Percentiles rank a stretch among this genome's conserved stretches.
Conservation (phyloP, 2,113 vertebrate genomes). For the Crotalus tigris region DNA sequence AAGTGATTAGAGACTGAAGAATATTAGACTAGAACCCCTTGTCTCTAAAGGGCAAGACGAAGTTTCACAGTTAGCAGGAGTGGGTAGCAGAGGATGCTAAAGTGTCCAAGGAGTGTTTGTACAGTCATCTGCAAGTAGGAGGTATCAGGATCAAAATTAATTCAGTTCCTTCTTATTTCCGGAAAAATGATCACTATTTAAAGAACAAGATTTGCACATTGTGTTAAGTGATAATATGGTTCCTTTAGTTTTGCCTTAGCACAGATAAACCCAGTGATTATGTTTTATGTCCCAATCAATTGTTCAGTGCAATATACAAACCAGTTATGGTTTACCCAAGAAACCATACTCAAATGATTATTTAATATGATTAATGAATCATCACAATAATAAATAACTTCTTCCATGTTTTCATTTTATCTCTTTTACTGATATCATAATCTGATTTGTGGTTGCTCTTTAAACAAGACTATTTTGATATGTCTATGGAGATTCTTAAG, state of each 20-base stretch:
- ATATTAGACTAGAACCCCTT: slow-evolving; percentile 46
- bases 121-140: slow-evolving; percentile 53
- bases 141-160: slow-evolving; percentile 58
- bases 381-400: slow-evolving; percentile 70
- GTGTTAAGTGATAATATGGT: neutral
- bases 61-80: neutral
- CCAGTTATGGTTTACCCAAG: neutral
- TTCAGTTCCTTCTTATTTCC: slow-evolving; percentile 51
- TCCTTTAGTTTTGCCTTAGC: neutral
- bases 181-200: slow-evolving; percentile 68
- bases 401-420: slow-evolving; percentile 54
- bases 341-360: neutral
- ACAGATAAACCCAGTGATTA: neutral
- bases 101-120: slow-evolving; percentile 25
- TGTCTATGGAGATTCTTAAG: no score
- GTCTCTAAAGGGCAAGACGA: slow-evolving; percentile 10
- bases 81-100: neutral
- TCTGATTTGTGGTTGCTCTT: slow-evolving; percentile 34
- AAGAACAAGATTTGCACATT: neutral
- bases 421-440: slow-evolving; percentile 55
- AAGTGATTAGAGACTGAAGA: slow-evolving; percentile 39
- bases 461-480: slow-evolving; percentile 57
- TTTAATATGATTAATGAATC: neutral
- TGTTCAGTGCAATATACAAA: neutral
- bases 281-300: neutral